Conservation (phyloP, 2,113 vertebrate genomes). For the Cromileptes altivelis region DNA sequence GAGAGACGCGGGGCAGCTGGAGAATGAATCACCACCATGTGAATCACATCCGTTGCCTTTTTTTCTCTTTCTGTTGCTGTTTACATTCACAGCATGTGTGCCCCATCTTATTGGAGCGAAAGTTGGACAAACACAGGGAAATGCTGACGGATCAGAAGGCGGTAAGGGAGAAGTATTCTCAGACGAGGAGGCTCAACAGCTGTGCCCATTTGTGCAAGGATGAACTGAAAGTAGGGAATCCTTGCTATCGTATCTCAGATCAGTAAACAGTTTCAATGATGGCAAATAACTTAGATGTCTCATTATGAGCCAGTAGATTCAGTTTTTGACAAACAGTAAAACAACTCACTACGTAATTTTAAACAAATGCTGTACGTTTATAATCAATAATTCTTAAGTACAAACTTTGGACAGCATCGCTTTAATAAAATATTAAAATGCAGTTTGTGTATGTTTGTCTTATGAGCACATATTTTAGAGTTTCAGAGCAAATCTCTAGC, state of each 20-base stretch:
- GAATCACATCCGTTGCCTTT: constrained; percentile 70
- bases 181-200: constrained; percentile 54
- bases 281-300: not conserved
- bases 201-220: constrained; percentile 40
- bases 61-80: constrained; percentile 64
- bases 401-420: not conserved
- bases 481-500: not conserved
- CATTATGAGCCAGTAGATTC: constrained; percentile 29
- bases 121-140: constrained; percentile 54
- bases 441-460: not conserved
- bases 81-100: constrained; percentile 78
- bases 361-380: constrained; percentile 29
- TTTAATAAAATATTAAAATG: constrained; percentile 1
- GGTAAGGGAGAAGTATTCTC: constrained; percentile 37
- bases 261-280: constrained; percentile 33
- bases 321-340: constrained; percentile 11
- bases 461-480: not conserved
- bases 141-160: constrained; percentile 48
- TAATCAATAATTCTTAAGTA: constrained; percentile 9
- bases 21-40: constrained; percentile 60
- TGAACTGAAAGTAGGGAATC: constrained; percentile 5
- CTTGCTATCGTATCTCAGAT: not conserved
- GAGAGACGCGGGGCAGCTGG: constrained; percentile 59
- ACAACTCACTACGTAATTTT: constrained; percentile 12
- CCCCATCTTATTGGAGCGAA: constrained; percentile 51